Evolutionary conservation across 2,797 vertebrate species (phyloP).

Genomic region (Brotula barbata): DNA sequence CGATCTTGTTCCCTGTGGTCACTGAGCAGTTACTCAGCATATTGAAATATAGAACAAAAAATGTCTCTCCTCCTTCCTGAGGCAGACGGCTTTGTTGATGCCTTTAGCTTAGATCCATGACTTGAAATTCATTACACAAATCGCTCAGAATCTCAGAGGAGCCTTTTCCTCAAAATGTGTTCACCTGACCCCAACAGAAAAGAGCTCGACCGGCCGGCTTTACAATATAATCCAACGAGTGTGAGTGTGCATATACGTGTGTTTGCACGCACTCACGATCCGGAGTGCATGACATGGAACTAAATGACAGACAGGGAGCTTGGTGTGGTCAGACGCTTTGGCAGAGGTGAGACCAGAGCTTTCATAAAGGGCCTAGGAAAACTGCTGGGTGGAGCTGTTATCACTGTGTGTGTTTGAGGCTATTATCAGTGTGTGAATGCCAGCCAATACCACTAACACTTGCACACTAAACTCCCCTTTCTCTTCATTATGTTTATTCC

Average conservation of each 20-base stretch:
- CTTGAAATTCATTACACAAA: too few relatives aligned
- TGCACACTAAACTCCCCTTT: slow-evolving; percentile 38
- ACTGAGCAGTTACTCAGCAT: too few relatives aligned
- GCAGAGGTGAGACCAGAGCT: slow-evolving; percentile 29
- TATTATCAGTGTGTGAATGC: slow-evolving; percentile 31
- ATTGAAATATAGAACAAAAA: too few relatives aligned
- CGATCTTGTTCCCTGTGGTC: too few relatives aligned
- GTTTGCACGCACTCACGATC: slow-evolving; percentile 10
- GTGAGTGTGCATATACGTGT: slow-evolving; percentile 11
- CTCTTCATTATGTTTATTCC: slow-evolving; percentile 4
- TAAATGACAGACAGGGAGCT: slow-evolving; percentile 4
- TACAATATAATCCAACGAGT: slow-evolving; percentile 3
- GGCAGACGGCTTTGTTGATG: too few relatives aligned
- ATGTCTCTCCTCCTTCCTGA: too few relatives aligned
- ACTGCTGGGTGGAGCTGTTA: slow-evolving; percentile 52
- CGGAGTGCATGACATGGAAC: too few relatives aligned
- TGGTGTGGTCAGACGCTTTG: slow-evolving; percentile 25
- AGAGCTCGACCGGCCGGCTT: neutral
- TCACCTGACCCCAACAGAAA: slow-evolving; percentile 25
- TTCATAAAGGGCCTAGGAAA: slow-evolving; percentile 36
- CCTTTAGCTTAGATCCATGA: too few relatives aligned
- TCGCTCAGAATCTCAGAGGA: too few relatives aligned
- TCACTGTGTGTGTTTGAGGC: slow-evolving; percentile 20
- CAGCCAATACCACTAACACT: slow-evolving; percentile 36
- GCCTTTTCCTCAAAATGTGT: slow-evolving; percentile 3